Evolutionary conservation across 2,797 vertebrate species (phyloP), one percentile per base, ranked within the genome.

Genomic region (Enteromius argenteus): DNA sequence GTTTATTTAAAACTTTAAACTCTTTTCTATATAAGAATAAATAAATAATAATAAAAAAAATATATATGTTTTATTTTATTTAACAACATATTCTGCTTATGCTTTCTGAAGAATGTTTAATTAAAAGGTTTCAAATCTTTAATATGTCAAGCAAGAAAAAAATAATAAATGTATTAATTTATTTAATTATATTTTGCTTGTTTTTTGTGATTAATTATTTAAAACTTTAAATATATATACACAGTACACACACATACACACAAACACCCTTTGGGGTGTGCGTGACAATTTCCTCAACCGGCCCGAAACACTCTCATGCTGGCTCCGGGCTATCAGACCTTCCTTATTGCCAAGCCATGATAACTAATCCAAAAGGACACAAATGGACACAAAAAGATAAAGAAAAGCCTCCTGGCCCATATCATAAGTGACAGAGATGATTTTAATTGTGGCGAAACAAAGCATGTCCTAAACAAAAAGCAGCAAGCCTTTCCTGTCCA

Each of bases 381-480:
- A 53, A 76, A 76, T 32, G 37, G 58, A 67, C 58, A 67, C 15
- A 6, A 73, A 66, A 51, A 32, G 44, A 32, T 60, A 76, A 81
- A 77, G 53, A 77, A 79, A 82, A 68, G 56, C 35, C 56, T 58
- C 39, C 62, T 62, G 85, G 87, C 74, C 49, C 68, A 69, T 71
- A 68, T 83, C 82, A 85, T 84, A 79, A 69, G 30, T 75, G 56
- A 53, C 56, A 56, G 75, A 23, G 60, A 77, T 37, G 60, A 83
- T 58, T 58, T 83, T 56, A 76, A 68, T 76, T 44, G 46, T 60
- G 23, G 51, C 49, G 2, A 83, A 32, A 76, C 73, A 77, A 77
- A 68, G 81, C 37, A 46, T 44, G 23, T 69, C 74, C 49, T 62
- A 74, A 80, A 84, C 74, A 73, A 83, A 87, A 81, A 90, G 39